These are phyloP conservation scores for Myrmecobius fasciatus DNA, from an alignment of 2,113 vertebrate genomes.

Conservation along the genomic window DNA sequence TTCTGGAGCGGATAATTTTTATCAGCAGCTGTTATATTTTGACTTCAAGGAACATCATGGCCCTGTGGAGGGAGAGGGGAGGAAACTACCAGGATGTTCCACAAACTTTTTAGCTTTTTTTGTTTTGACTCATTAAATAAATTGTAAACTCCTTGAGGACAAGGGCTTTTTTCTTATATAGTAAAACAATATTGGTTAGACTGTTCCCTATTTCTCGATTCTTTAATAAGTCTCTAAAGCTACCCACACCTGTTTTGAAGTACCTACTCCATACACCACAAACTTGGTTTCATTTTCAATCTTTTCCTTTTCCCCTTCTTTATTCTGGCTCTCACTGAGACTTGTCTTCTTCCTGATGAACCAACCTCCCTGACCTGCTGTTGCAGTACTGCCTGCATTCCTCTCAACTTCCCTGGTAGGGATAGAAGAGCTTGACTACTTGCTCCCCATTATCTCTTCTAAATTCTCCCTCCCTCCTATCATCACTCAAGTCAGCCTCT, in stretches of 20 bases:
- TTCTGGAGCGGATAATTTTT: neutral
- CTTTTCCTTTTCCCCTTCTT: neutral
- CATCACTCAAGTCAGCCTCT: neutral
- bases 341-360: neutral
- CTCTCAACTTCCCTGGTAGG: neutral
- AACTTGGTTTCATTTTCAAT: neutral
- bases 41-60: neutral
- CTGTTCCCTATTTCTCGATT: neutral
- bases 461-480: neutral
- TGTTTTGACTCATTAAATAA: neutral
- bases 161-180: neutral
- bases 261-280: neutral
- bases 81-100: no score
- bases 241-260: neutral
- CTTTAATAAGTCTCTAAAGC: neutral
- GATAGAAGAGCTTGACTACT: neutral
- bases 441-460: neutral
- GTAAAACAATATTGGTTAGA: neutral
- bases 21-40: neutral
- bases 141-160: neutral
- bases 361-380: neutral
- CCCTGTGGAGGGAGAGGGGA: neutral
- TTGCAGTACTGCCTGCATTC: neutral
- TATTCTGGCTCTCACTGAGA: neutral
- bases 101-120: neutral